A percentile compares a stretch with the other conserved stretches of the same genome.
phyloP scores from a whole-genome alignment of 2,113 vertebrate genomes.

The Phaethon lepturus region DNA sequence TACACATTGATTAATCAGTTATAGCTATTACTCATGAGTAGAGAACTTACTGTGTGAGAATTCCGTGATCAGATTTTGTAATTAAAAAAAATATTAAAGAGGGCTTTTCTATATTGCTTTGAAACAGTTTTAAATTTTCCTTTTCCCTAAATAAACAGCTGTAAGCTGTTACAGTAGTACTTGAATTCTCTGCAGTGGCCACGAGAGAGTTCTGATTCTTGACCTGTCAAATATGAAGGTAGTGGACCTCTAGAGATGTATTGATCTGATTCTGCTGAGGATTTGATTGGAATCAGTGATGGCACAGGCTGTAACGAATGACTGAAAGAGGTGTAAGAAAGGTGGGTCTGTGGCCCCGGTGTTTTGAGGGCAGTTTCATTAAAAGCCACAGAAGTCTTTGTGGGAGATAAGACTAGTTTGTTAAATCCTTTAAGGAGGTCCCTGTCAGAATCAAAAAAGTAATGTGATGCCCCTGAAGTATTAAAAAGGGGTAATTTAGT shows the following conservation, averaged over 20 bases:
- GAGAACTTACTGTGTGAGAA: not conserved
- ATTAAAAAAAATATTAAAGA: not conserved
- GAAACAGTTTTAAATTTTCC: not conserved
- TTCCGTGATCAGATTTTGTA: conserved; percentile 13
- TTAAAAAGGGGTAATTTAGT: not conserved
- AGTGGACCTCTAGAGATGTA: not conserved
- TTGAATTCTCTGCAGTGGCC: not conserved
- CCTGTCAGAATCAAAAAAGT: not conserved
- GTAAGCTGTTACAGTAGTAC: not conserved
- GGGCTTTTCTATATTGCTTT: not conserved
- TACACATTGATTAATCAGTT: not conserved
- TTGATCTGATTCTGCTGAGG: not conserved
- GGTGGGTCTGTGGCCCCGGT: not conserved
- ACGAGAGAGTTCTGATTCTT: not conserved
- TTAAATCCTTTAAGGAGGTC: not conserved
- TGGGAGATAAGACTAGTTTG: not conserved
- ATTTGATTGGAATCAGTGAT: not conserved
- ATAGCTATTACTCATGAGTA: not conserved
- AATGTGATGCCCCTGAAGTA: not conserved
- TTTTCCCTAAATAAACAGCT: not conserved
- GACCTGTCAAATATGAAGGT: not conserved
- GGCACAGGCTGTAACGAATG: not conserved
- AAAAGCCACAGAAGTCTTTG: not conserved
- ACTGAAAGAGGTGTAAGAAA: not conserved
- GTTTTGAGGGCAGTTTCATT: not conserved